phyloP scores from a whole-genome alignment of 2,888 invertebrate species.

The Tyria jacobaeae region DNA sequence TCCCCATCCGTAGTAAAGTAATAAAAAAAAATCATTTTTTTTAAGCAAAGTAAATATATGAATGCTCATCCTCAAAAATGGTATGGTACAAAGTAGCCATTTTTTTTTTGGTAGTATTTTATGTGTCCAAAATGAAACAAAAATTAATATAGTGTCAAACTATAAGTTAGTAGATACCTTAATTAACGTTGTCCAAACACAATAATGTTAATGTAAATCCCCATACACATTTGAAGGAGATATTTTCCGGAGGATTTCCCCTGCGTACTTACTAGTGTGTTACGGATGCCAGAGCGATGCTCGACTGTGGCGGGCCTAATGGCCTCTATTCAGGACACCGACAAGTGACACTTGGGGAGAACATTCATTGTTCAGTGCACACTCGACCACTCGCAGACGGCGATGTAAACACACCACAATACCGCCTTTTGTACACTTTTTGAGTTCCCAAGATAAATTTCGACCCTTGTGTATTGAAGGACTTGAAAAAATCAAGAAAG shows the following conservation, averaged over 20 bases:
- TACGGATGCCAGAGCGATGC: slow-evolving; percentile 39
- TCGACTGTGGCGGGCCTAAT: slow-evolving; percentile 54
- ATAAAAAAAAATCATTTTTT: too few relatives aligned
- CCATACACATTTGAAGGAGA: slow-evolving; percentile 35
- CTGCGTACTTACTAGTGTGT: slow-evolving; percentile 24
- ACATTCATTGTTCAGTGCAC: slow-evolving; percentile 53
- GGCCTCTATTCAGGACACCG: slow-evolving; percentile 61
- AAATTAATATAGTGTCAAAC: too few relatives aligned
- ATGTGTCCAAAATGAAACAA: too few relatives aligned
- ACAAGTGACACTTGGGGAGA: slow-evolving; percentile 62
- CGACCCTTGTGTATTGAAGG: slow-evolving; percentile 1
- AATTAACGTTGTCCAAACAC: slow-evolving; percentile 9
- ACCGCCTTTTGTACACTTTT: slow-evolving; percentile 20
- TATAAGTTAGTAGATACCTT: not conserved
- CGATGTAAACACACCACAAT: slow-evolving; percentile 35
- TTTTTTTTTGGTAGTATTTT: too few relatives aligned
- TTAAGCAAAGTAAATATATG: too few relatives aligned
- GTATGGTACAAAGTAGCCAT: too few relatives aligned
- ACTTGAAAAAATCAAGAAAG: slow-evolving; percentile 7
- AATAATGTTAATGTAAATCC: slow-evolving; percentile 36
- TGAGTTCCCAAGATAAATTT: slow-evolving; percentile 13
- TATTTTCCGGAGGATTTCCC: slow-evolving; percentile 52
- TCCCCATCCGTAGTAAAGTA: too few relatives aligned
- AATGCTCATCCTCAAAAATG: too few relatives aligned
- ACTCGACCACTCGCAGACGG: slow-evolving; percentile 21